Conservation (phyloP, 53 echinoderm and acorn worm genomes). For the Paelopatides confundens region DNA sequence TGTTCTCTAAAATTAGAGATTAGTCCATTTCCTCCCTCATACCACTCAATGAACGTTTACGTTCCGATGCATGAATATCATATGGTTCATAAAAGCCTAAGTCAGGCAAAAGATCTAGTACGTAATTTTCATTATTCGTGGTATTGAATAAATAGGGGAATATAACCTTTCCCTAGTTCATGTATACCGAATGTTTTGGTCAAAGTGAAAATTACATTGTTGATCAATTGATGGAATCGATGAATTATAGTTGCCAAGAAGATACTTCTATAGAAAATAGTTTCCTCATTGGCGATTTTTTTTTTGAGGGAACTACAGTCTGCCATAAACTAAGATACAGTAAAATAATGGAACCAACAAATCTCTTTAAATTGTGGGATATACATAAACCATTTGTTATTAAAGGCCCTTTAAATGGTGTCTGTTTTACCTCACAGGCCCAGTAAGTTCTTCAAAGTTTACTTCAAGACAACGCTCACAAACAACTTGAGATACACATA, state of each 20-base stretch:
- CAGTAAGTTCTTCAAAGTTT: constrained; percentile 4
- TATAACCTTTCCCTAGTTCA: constrained; percentile 19
- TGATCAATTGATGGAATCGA: constrained; percentile 49
- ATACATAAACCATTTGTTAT: constrained; percentile 13
- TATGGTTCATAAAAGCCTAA: constrained; percentile 31
- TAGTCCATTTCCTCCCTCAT: neutral
- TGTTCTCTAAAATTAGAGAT: neutral
- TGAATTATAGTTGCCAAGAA: constrained; percentile 15
- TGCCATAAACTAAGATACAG: no score
- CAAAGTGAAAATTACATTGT: constrained; percentile 45
- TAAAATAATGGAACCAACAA: constrained; percentile 34
- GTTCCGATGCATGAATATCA: constrained; percentile 25
- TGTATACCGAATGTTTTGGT: constrained; percentile 46
- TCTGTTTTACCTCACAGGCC: constrained; percentile 14
- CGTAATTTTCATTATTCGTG: constrained; percentile 17
- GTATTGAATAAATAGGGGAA: constrained; percentile 61
- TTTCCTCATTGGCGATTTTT: constrained; percentile 50
- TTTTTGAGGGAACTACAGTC: no score
- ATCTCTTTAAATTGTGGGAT: neutral
- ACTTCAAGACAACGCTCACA: neutral
- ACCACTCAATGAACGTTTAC: constrained; percentile 50
- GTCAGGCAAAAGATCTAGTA: constrained; percentile 20
- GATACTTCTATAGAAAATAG: constrained; percentile 26
- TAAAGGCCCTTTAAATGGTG: neutral
- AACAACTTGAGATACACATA: constrained; percentile 45